phyloP scores from a whole-genome alignment of 1,140 invertebrate genomes.

The Spodoptera frugiperda region DNA sequence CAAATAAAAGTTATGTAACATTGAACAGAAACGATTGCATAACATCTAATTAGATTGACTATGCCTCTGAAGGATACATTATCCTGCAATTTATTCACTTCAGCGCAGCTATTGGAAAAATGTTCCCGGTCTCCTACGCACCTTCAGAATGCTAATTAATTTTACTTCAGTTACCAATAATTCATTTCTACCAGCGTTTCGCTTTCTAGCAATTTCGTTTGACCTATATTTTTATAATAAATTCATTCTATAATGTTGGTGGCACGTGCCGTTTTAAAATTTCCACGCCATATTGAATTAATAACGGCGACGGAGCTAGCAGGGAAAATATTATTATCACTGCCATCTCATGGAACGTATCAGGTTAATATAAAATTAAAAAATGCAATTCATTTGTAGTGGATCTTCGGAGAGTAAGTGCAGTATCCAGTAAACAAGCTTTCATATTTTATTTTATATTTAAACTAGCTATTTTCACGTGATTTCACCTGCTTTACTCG shows the following conservation, averaged over 20 bases:
- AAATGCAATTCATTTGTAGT: too few relatives aligned
- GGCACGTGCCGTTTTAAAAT: conserved; percentile 9
- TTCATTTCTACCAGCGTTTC: neutral
- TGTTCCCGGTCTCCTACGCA: neutral
- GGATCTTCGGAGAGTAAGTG: too few relatives aligned
- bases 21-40: too few relatives aligned
- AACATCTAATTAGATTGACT: too few relatives aligned
- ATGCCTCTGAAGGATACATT: neutral
- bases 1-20: too few relatives aligned
- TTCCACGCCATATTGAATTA: conserved; percentile 2
- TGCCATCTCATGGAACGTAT: neutral
- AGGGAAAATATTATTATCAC: neutral
- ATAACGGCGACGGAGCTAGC: neutral
- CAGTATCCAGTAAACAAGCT: too few relatives aligned
- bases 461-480: too few relatives aligned
- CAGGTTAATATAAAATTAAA: neutral
- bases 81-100: neutral
- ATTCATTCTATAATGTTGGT: conserved; percentile 7
- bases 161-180: neutral
- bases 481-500: too few relatives aligned
- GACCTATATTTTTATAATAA: conserved; percentile 21
- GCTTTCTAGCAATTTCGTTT: conserved; percentile 17
- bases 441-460: too few relatives aligned
- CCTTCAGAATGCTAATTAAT: conserved; percentile 15
- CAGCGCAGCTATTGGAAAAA: neutral